phyloP scores from a whole-genome alignment of 1,140 invertebrate genomes.

The Drosophila baimaii region DNA sequence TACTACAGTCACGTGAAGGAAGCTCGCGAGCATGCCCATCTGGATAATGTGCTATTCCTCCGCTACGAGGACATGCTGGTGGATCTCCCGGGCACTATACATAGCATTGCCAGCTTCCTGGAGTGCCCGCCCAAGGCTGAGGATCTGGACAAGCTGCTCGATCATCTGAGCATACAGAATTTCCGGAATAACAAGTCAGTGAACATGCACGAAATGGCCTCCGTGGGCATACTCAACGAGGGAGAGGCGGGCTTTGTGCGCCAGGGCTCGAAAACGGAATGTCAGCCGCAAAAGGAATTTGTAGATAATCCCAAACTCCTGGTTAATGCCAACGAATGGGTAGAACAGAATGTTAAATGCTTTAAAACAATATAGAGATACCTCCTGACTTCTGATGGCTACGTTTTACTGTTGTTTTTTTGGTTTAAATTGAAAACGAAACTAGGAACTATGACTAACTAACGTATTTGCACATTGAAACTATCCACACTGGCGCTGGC shows the following conservation, averaged over 20 bases:
- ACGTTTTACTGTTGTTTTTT: constrained; percentile 36
- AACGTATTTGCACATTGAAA: constrained; percentile 91
- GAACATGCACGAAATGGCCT: constrained; percentile 87
- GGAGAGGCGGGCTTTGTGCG: constrained; percentile 87
- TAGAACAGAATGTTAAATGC: constrained; percentile 52
- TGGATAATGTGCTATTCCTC: constrained; percentile 90
- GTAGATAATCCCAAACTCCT: constrained; percentile 57
- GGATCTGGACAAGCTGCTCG: constrained; percentile 85
- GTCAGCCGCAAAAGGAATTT: constrained; percentile 57
- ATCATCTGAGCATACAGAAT: constrained; percentile 89
- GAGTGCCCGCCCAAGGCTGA: constrained; percentile 85
- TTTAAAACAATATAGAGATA: constrained; percentile 33
- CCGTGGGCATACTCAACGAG: constrained; percentile 85
- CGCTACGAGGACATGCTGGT: constrained; percentile 92
- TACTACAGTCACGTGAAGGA: constrained; percentile 91
- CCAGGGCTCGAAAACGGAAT: constrained; percentile 83
- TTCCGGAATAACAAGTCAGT: constrained; percentile 90
- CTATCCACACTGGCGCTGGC: constrained; percentile 86
- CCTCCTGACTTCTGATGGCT: neutral
- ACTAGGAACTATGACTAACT: constrained; percentile 82
- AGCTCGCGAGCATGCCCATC: constrained; percentile 87
- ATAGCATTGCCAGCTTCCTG: constrained; percentile 87
- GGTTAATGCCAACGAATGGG: constrained; percentile 65
- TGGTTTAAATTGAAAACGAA: constrained; percentile 42
- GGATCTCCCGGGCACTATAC: constrained; percentile 86